phyloP scores from a whole-genome alignment of 2,113 vertebrate species.

The Cheirogaleus medius region DNA sequence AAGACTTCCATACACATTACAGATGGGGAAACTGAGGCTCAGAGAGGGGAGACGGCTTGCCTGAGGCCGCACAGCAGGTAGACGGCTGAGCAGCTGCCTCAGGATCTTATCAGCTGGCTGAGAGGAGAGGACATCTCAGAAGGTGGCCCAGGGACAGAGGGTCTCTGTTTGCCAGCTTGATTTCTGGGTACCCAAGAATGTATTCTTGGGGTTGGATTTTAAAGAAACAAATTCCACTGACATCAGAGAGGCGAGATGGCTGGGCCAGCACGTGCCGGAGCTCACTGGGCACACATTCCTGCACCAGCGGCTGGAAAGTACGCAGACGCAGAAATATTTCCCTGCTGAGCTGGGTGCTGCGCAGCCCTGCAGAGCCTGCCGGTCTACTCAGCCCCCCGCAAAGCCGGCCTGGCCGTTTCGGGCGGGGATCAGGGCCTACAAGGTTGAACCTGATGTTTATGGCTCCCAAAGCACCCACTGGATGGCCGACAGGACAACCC shows the following conservation, averaged over 20 bases:
- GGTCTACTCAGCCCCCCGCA: not conserved
- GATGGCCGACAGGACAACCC: not conserved
- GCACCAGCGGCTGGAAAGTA: conserved; percentile 12
- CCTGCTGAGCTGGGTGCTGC: not conserved
- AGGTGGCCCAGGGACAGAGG: not conserved
- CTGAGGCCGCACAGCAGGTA: not conserved
- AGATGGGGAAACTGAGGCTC: not conserved
- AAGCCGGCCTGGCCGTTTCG: not conserved
- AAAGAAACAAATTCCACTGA: not conserved
- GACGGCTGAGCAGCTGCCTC: not conserved
- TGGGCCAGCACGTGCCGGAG: not conserved
- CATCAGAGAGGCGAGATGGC: not conserved
- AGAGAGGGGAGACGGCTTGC: not conserved
- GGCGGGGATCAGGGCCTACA: not conserved
- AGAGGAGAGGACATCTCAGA: not conserved
- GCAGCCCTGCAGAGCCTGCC: not conserved
- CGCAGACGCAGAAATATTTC: not conserved
- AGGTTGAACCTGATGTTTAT: not conserved
- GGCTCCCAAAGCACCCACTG: not conserved
- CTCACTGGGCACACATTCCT: not conserved
- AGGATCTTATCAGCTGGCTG: not conserved
- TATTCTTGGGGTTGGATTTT: not conserved
- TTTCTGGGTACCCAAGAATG: not conserved
- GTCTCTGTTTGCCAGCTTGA: not conserved
- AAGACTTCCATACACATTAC: too few relatives aligned